Evolutionary conservation across 2,113 vertebrate species (phyloP), one percentile per base, ranked within the genome.

Genomic region (Oryzias melastigma): DNA sequence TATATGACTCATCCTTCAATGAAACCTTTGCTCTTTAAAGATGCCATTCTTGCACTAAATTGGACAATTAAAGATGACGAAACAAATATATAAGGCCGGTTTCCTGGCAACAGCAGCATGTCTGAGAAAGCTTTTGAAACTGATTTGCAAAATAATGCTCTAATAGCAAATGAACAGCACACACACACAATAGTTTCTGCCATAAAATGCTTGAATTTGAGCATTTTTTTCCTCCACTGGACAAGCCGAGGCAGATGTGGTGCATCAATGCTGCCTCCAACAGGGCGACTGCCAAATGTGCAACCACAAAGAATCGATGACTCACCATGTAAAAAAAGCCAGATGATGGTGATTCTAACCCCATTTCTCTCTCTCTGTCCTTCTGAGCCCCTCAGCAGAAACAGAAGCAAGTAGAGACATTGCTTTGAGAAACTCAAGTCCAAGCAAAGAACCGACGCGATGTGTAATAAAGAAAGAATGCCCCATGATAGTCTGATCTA

Each of bases 261-360:
- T 75, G 80, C 45, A 58, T 44, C 77, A 35, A 62, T 79, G 68
- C 71, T 78, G 85, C 85, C 87, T 27, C 82, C 82, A 19, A 51
- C 71, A 85, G 87, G 22, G 75, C 72, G 0, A 44, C 41, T 53
- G 7, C 25, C 6, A 14, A 4, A 49, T 58, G 68, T 84, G 73
- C 85, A 77, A 68, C 71, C 75, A 75, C 69, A 58, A 42, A 27
- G 61, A 58, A 2, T 29, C 29, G 49, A 62, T 65, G 74, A 84
- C 63, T 75, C 65, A 58, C 52, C 41, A 7, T 59, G 16, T n/a
- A 57, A 71, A 51, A 52, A 29, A 50, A 29, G 27, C 19, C 64
- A 51, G 41, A 24, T 7, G 0, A 45, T 4, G 24, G 22, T 22
- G 2, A 10, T 18, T 27, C 40, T 70, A 14, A 43, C 61, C 44